A percentile compares a stretch with the other conserved stretches of the same genome.
phyloP scores from a whole-genome alignment of 2,113 vertebrate genomes.

The Ibidorhyncha struthersii region DNA sequence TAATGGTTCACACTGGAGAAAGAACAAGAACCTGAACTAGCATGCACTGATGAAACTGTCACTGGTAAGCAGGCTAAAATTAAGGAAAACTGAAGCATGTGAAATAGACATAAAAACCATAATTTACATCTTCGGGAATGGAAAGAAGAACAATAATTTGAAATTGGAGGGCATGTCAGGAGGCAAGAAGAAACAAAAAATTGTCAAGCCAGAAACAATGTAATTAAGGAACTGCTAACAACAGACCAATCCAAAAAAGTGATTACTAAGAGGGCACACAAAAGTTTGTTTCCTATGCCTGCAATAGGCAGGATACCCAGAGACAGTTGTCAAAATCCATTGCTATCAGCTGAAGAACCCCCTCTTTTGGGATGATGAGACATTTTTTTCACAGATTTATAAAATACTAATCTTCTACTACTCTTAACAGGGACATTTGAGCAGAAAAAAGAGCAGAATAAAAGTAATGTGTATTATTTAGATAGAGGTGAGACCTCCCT shows the following conservation, averaged over 20 bases:
- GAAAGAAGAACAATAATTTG: not conserved
- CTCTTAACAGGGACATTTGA: not conserved
- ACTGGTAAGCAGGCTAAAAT: not conserved
- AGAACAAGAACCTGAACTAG: not conserved
- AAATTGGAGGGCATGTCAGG: not conserved
- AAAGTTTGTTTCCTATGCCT: not conserved
- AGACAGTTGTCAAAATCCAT: not conserved
- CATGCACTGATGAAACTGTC: not conserved
- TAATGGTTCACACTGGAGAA: not conserved
- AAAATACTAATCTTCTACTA: not conserved
- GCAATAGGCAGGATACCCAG: not conserved
- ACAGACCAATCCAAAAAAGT: not conserved
- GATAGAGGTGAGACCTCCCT: not conserved
- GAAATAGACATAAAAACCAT: not conserved
- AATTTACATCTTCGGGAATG: not conserved
- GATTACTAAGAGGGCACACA: not conserved
- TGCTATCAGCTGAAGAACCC: not conserved
- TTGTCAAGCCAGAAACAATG: not conserved
- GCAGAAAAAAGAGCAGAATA: not conserved
- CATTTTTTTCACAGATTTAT: not conserved
- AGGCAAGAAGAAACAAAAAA: not conserved
- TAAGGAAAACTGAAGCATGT: not conserved
- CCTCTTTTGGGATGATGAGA: not conserved
- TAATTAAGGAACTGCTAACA: not conserved
- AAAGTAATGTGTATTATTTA: not conserved